Conservation (phyloP, 2,888 invertebrate species). For the Amblyjoppa fuscipennis region DNA sequence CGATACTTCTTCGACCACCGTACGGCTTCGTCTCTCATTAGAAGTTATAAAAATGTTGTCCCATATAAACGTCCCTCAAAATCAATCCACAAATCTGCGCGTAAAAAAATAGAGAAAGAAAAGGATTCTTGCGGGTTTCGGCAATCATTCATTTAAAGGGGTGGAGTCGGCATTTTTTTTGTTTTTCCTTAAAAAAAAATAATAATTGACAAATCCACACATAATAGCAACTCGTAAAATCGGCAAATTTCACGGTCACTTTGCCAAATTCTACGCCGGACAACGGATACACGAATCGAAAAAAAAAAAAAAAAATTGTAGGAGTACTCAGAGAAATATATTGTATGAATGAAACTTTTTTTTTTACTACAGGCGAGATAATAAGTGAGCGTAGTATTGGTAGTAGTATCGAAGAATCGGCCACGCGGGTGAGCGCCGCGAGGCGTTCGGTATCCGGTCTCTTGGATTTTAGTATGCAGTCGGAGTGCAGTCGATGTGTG, state of each 20-base stretch:
- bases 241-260: not conserved
- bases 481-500: conserved; percentile 77
- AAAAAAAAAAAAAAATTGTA: not conserved
- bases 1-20: not conserved
- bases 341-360: not conserved
- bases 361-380: conserved; percentile 5
- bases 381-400: conserved; percentile 46
- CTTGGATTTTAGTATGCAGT: conserved; percentile 82
- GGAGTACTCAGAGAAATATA: not conserved
- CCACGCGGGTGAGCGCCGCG: conserved; percentile 77
- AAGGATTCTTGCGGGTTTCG: not conserved
- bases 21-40: conserved; percentile 80
- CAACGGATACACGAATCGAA: not conserved
- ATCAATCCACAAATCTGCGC: not conserved
- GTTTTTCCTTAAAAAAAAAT: not conserved
- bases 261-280: not conserved
- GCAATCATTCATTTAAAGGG: not conserved
- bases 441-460: conserved; percentile 83
- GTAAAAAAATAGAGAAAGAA: not conserved
- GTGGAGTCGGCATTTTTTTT: not conserved
- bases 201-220: not conserved
- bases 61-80: not conserved
- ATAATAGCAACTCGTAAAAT: not conserved
- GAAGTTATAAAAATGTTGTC: conserved; percentile 81
- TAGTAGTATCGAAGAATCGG: conserved; percentile 66